Conservation (phyloP, 2,888 invertebrate genomes). For the Strigamia maritima region DNA sequence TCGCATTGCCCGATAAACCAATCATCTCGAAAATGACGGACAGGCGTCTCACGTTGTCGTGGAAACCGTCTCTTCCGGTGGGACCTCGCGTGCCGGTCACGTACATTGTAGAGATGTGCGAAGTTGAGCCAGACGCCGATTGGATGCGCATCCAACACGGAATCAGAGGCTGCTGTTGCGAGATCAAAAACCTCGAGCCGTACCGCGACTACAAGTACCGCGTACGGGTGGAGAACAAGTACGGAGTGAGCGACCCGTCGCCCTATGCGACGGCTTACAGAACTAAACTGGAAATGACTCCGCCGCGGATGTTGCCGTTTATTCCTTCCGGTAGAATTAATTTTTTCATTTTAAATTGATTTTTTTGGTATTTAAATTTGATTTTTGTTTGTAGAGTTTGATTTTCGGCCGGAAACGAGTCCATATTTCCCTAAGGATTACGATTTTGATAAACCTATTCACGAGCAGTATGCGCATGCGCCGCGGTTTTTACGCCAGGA, state of each 20-base stretch:
- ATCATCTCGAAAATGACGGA: constrained; percentile 91
- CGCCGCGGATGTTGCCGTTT: constrained; percentile 38
- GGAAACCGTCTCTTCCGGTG: constrained; percentile 88
- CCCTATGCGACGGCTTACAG: constrained; percentile 77
- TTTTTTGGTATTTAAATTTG: not conserved
- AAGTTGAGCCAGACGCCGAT: constrained; percentile 76
- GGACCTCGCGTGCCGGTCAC: constrained; percentile 85
- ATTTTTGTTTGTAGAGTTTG: constrained; percentile 31
- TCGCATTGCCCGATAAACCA: constrained; percentile 84
- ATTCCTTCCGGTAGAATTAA: constrained; percentile 39
- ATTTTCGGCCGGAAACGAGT: constrained; percentile 41
- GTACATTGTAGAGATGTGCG: constrained; percentile 92
- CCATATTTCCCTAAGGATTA: constrained; percentile 44
- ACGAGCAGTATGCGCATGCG: constrained; percentile 58
- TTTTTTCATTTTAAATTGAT: not conserved
- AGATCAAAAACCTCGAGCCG: constrained; percentile 83
- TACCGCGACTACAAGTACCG: constrained; percentile 94
- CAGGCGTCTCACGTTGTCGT: constrained; percentile 79
- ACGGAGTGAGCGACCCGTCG: constrained; percentile 93
- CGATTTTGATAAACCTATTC: constrained; percentile 77
- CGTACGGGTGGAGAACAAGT: constrained; percentile 92
- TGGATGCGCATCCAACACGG: constrained; percentile 66
- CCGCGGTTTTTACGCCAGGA: constrained; percentile 78
- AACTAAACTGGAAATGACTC: constrained; percentile 43
- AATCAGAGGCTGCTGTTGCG: constrained; percentile 82